Evolutionary conservation across 1,140 invertebrate genomes (phyloP), one percentile per base, ranked within the genome.

Genomic region (Lethocerus indicus): DNA sequence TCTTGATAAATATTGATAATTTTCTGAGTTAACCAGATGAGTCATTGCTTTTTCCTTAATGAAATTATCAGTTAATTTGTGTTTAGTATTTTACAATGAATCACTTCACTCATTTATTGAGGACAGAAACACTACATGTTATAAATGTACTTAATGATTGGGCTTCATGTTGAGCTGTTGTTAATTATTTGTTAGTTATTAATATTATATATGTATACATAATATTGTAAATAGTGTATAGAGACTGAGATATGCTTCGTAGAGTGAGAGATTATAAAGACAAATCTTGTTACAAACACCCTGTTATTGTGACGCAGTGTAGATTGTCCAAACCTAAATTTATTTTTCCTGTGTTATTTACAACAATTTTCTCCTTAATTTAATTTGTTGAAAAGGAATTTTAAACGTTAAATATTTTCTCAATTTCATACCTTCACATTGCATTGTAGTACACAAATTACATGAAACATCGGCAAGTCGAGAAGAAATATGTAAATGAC

Each of bases 191-290:
- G 50, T 51, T 51, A 51, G 50, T 50, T n/a, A 42, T 24, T 44
- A 44, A 44, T 20, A 27, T n/a, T n/a, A 26, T 44, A 44, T 44
- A 42, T 50, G 49, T 51, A 51, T 37, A 46, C 41, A 51, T 50
- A 50, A 27, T n/a, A n/a, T n/a, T 51, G 50, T 51, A 51, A n/a
- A 51, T 51, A 51, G 50, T 51, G 50, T 51, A 51, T 51, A 51
- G 50, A 51, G 44, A 51, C 50, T 51, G 50, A 46, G 25, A 44
- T 27, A 43, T 25, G 49, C 49, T 50, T 50, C 37, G 21, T 42
- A 42, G 26, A 42, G 36, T 27, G 40, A 50, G 36, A 32, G 25
- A 27, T 44, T 16, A 28, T 25, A 44, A 25, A 44, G 42, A n/a
- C 21, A 28, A 27, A 12, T 44, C 18, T 44, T 44, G 14, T 44